phyloP scores from a whole-genome alignment of 2,888 invertebrate species.

The Ormyrus pomaceus region DNA sequence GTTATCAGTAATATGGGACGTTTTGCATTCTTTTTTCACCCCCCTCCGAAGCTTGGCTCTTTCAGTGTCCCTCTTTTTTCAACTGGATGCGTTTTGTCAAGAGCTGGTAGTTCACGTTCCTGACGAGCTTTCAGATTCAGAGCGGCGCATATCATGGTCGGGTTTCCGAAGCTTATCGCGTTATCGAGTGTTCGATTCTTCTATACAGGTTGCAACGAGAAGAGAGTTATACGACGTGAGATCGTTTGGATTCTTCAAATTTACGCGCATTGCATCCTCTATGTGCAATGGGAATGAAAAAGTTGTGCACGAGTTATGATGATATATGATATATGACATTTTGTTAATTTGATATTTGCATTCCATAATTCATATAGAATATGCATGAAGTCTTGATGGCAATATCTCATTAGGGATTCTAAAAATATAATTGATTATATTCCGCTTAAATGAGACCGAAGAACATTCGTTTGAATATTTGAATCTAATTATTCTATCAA shows the following conservation, averaged over 20 bases:
- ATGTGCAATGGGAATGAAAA: too few relatives aligned
- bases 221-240: not conserved
- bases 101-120: not conserved
- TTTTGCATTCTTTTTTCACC: constrained; percentile 14
- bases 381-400: not conserved
- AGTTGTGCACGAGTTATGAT: not conserved
- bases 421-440: constrained; percentile 3
- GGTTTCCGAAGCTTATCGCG: constrained; percentile 5
- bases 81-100: constrained; percentile 28
- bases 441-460: constrained; percentile 13
- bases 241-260: constrained; percentile 26
- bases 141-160: not conserved
- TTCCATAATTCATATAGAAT: not conserved
- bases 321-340: not conserved
- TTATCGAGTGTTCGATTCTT: not conserved
- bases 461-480: constrained; percentile 33
- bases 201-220: constrained; percentile 14
- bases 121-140: constrained; percentile 53
- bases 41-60: not conserved
- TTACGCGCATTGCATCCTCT: not conserved
- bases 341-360: not conserved
- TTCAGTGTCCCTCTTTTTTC: not conserved
- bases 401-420: not conserved
- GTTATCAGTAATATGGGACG: constrained; percentile 65
- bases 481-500: constrained; percentile 36